Evolutionary conservation across 2,888 invertebrate species (phyloP).

Genomic region (Pardosa pseudoannulata): DNA sequence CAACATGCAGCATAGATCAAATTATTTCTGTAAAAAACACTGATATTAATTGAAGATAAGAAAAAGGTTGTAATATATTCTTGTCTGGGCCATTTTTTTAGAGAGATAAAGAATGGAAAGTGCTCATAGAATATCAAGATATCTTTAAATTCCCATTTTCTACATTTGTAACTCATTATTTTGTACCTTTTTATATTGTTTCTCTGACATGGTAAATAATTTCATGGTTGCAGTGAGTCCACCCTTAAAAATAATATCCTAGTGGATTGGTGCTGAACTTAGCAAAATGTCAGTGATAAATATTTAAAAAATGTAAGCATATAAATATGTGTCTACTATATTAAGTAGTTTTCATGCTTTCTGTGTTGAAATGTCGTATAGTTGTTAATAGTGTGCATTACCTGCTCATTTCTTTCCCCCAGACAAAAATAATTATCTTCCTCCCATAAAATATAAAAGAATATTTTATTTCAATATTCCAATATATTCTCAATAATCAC

Average conservation of each 20-base stretch:
- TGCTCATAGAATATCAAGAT: neutral
- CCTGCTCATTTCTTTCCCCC: neutral
- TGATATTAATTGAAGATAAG: too few species aligned
- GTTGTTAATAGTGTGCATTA: neutral
- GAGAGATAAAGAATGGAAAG: neutral
- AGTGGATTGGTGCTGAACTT: constrained; percentile 19
- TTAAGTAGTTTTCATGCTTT: constrained; percentile 6
- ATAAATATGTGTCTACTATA: neutral
- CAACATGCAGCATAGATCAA: too few species aligned
- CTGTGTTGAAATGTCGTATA: neutral
- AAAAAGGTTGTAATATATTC: too few species aligned
- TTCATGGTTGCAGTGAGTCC: neutral
- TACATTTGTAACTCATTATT: neutral
- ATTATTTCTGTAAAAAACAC: too few species aligned
- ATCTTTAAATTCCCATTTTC: neutral
- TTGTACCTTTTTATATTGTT: neutral
- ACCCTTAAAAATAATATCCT: neutral
- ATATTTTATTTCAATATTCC: neutral
- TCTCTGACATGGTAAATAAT: neutral
- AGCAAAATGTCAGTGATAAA: constrained; percentile 19
- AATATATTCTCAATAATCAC: neutral
- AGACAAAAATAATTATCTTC: neutral
- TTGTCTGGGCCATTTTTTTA: too few species aligned
- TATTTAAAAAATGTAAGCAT: constrained; percentile 2
- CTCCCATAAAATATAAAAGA: neutral